Conservation (phyloP, 2,797 vertebrate genomes). For the Allobates femoralis region DNA sequence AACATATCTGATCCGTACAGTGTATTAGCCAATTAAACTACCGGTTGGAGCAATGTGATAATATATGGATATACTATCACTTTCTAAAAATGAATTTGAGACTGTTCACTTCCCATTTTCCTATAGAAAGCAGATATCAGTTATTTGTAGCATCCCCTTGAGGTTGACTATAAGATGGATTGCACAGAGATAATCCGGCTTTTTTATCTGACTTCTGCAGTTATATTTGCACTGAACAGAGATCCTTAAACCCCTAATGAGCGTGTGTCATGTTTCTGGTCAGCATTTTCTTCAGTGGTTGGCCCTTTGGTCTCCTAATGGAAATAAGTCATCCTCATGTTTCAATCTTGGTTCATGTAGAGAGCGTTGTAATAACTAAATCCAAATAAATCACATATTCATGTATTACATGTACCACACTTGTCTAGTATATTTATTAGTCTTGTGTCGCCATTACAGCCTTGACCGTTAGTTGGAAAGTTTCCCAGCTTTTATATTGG, state of each 20-base stretch:
- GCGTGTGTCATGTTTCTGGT: constrained; percentile 10
- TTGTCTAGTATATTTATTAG: not conserved
- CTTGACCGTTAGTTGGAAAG: not conserved
- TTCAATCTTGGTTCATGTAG: constrained; percentile 3
- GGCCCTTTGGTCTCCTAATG: not conserved
- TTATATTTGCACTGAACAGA: not conserved
- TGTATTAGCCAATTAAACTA: too few species aligned
- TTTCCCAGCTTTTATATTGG: not conserved
- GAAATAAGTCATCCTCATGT: constrained; percentile 27
- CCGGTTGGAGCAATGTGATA: not conserved
- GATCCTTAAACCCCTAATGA: not conserved
- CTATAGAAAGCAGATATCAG: not conserved
- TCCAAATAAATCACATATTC: constrained; percentile 10
- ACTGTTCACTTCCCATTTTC: not conserved
- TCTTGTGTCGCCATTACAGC: not conserved
- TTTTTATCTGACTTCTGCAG: not conserved
- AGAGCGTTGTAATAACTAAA: constrained; percentile 1
- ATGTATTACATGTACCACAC: not conserved
- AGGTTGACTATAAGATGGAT: not conserved
- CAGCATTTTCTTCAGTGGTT: constrained; percentile 11
- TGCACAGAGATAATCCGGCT: not conserved
- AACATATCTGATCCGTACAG: too few species aligned
- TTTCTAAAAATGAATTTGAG: not conserved
- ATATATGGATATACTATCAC: not conserved
- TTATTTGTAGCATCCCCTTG: not conserved